These are phyloP conservation scores for Fragum whitleyi DNA, from an alignment of 2,888 invertebrate genomes.

Conservation along the genomic window DNA sequence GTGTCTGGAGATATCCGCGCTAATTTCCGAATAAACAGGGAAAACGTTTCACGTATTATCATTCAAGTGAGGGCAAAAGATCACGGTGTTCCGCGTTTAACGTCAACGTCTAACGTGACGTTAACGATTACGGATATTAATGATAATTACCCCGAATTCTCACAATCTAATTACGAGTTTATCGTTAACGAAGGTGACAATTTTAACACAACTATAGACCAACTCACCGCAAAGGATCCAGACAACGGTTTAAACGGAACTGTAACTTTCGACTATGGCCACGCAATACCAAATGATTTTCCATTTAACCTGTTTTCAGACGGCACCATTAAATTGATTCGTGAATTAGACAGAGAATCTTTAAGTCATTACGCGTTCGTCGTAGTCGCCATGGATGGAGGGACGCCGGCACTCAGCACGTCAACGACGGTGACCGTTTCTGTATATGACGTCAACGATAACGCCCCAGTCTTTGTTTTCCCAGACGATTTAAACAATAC, in stretches of 20 bases:
- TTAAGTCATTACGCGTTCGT: slow-evolving; percentile 64
- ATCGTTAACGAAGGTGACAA: slow-evolving; percentile 67
- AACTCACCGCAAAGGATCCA: slow-evolving; percentile 67
- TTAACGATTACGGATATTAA: slow-evolving; percentile 71
- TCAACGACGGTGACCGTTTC: slow-evolving; percentile 69
- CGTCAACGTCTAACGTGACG: slow-evolving; percentile 61
- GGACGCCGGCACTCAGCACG: slow-evolving; percentile 66
- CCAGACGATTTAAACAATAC: slow-evolving; percentile 71
- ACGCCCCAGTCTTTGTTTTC: slow-evolving; percentile 71
- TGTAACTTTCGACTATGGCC: slow-evolving; percentile 57
- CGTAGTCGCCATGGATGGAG: slow-evolving; percentile 72
- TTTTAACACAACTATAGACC: slow-evolving; percentile 64
- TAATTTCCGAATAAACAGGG: slow-evolving; percentile 72
- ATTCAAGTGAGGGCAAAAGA: slow-evolving; percentile 72
- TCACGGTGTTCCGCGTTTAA: slow-evolving; percentile 59
- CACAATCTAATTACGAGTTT: slow-evolving; percentile 64
- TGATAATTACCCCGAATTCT: slow-evolving; percentile 71
- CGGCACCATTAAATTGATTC: slow-evolving; percentile 68
- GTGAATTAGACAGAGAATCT: slow-evolving; percentile 71
- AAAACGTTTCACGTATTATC: slow-evolving; percentile 65
- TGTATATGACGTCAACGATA: slow-evolving; percentile 75
- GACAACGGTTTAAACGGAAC: slow-evolving; percentile 67
- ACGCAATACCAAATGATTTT: slow-evolving; percentile 42
- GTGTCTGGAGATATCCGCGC: slow-evolving; percentile 72
- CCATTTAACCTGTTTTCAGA: slow-evolving; percentile 70